Percentiles rank a stretch among this genome's conserved stretches.
Evolutionary conservation across 1,140 invertebrate species (phyloP).

Genomic region (Lepidurus arcticus): DNA sequence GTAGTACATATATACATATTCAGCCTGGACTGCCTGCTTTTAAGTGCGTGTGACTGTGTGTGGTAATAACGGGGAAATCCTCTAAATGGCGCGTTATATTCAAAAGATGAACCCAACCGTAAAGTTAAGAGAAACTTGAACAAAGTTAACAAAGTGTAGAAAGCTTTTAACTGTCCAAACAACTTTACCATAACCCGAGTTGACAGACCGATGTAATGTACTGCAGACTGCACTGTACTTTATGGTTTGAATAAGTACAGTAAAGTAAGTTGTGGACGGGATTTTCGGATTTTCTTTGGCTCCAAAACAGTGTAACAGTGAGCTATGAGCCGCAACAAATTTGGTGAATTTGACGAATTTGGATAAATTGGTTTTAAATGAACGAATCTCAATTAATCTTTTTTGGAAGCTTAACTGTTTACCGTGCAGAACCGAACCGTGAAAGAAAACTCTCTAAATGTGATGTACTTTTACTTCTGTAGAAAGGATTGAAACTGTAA

Average conservation of each 20-base stretch:
- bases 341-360: no score
- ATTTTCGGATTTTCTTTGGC: no score
- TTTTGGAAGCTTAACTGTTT: neutral
- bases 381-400: neutral
- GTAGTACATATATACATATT: no score
- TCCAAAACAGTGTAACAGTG: no score
- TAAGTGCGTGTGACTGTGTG: neutral
- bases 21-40: no score
- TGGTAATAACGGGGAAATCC: neutral
- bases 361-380: no score
- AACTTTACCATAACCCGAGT: neutral
- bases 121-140: neutral
- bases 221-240: no score
- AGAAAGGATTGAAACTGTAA: no score
- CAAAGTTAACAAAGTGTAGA: neutral
- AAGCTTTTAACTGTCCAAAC: conserved; percentile 4
- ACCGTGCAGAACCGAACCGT: neutral
- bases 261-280: no score
- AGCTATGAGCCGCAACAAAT: no score
- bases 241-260: no score
- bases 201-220: neutral
- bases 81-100: neutral
- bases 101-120: neutral
- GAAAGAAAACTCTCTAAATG: neutral
- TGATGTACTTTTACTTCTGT: neutral